Base-by-base conservation (phyloP, 2,888 invertebrate genomes). In the Zonitis immaculata region DNA sequence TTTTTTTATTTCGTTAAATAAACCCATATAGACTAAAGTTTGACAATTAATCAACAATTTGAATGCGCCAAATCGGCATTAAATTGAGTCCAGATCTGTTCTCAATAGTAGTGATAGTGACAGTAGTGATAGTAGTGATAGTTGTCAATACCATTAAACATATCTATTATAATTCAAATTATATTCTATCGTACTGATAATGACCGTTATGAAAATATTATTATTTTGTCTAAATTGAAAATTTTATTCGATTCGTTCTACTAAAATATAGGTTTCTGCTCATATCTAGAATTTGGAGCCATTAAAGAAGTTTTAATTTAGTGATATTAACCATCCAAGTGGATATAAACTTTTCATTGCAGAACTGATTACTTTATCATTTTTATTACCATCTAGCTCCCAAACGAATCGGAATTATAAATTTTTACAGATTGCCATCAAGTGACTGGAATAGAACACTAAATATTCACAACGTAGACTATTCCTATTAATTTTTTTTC, bases 351-450 rank as follows among this genome's bases (percentile, higher is more conserved):
- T 63, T 65, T 63, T 60, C 62, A 58, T 61, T 56, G 62, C 61
- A 51, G 44, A 53, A 60, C 59, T 59, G 63, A 63, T 65, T 63
- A 63, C 63, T 63, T 65, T 62, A 60, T 61, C 63, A 63, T 61
- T 63, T 65, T 65, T 65, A 65, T 65, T 59, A 60, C 65, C 59
- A 60, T 60, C 46, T 47, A 49, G 45, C 58, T 54, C 26, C 25
- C 51, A 44, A 43, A 28, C 32, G 52, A 35, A 48, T 32, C 11
- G 45, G 45, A 45, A 49, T 53, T 44, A 20, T 45, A 48, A 32
- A 42, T 49, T 49, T 45, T 30, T 35, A 26, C 45, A 14, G 45
- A 28, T 45, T 28, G 27, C n/a, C 14, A 44, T 20, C 28, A 12
- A n/a, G 9, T 16, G 27, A 27, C 20, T 27, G 9, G 27, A 16